These are phyloP conservation scores for Drosophila hamatofila DNA, from an alignment of 2,888 invertebrate species.

Conservation along the genomic window DNA sequence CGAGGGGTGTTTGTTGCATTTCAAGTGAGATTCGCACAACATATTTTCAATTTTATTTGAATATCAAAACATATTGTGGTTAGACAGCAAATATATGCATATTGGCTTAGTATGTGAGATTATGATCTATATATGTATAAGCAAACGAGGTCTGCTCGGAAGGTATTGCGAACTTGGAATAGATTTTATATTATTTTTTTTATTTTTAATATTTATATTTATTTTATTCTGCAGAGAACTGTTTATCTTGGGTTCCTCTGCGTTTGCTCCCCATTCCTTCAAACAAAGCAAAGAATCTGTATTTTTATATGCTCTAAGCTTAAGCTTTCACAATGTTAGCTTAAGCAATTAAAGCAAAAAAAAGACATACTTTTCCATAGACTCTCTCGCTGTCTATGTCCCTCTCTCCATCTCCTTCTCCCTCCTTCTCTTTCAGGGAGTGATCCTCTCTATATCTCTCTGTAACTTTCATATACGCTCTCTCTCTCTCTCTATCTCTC, in stretches of 20 bases:
- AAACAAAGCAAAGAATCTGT: no score
- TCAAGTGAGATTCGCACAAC: conserved; percentile 2
- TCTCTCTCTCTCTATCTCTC: no score
- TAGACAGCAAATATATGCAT: conserved; percentile 8
- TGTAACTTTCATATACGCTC: no score
- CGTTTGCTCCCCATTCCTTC: no score
- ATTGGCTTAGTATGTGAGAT: neutral
- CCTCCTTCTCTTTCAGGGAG: neutral
- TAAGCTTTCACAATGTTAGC: no score
- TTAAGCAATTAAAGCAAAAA: no score
- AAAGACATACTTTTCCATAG: neutral
- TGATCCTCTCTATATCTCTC: neutral
- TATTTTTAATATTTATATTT: no score
- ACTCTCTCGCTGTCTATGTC: neutral
- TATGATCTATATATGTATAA: neutral
- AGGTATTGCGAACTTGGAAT: neutral
- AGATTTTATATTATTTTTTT: no score
- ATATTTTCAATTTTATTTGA: conserved; percentile 37
- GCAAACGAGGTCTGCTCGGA: neutral
- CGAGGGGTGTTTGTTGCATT: conserved; percentile 58
- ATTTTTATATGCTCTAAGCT: no score
- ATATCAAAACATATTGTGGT: conserved; percentile 50
- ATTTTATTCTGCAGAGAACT: no score
- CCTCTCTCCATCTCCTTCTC: no score
- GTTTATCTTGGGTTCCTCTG: no score